phyloP scores from a whole-genome alignment of 2,797 vertebrate species.

The Ceyx erithaca region DNA sequence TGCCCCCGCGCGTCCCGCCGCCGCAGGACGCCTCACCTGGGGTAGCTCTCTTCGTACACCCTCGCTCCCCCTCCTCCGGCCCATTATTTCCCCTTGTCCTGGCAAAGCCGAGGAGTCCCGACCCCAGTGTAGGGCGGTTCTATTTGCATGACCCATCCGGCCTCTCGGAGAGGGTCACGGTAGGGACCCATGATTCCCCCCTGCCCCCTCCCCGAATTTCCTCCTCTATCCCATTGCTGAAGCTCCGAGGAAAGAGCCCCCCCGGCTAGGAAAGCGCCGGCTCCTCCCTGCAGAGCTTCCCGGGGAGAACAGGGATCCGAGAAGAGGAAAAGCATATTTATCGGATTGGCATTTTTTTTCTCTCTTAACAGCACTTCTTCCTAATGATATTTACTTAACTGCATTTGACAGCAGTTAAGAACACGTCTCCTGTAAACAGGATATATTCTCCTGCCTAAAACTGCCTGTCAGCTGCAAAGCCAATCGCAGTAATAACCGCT shows the following conservation, averaged over 20 bases:
- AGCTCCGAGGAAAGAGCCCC: neutral
- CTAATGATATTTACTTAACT: conserved; percentile 84
- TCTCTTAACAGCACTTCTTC: conserved; percentile 75
- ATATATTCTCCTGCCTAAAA: conserved; percentile 82
- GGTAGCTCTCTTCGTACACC: neutral
- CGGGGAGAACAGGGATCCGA: conserved; percentile 35
- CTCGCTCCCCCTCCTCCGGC: fast-evolving
- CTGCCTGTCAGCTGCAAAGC: conserved; percentile 88
- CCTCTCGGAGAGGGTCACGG: neutral
- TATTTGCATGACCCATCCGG: neutral
- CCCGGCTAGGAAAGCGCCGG: neutral
- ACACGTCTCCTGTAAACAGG: conserved; percentile 83
- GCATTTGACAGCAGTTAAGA: conserved; percentile 85
- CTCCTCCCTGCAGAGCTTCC: conserved; percentile 11
- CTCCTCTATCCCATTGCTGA: neutral
- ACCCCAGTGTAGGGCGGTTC: neutral
- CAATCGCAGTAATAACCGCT: conserved; percentile 89
- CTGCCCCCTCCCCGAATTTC: neutral
- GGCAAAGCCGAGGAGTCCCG: neutral
- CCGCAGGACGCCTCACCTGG: neutral
- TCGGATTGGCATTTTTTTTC: conserved; percentile 76
- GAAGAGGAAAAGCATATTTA: conserved; percentile 73
- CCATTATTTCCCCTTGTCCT: neutral
- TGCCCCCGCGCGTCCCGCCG: neutral
- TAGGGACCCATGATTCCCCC: neutral